Evolutionary conservation across 2,797 vertebrate species (phyloP).

Genomic region (Xerus rutilus): DNA sequence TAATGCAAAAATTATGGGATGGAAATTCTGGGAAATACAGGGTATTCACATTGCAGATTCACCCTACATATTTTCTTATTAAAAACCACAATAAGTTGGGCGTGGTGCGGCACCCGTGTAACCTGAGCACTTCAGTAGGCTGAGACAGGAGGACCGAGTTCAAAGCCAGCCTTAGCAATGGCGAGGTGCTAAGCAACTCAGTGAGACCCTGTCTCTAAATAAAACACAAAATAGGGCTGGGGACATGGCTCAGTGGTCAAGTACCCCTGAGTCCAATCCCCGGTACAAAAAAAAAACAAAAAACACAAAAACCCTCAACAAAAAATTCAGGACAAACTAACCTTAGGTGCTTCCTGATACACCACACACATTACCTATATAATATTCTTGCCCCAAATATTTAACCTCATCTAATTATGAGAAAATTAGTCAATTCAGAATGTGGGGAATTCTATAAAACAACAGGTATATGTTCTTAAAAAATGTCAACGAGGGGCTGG

Average conservation of each 20-base stretch:
- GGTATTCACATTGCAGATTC: background rate
- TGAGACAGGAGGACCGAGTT: no score
- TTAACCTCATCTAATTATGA: background rate
- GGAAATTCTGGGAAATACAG: background rate
- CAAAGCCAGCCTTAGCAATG: no score
- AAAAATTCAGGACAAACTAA: background rate
- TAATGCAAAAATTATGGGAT: background rate
- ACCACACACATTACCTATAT: background rate
- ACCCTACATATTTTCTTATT: background rate
- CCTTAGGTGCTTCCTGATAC: background rate
- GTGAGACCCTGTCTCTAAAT: no score
- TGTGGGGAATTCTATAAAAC: background rate
- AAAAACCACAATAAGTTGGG: background rate
- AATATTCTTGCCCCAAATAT: background rate
- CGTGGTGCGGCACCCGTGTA: no score
- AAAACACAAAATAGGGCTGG: no score
- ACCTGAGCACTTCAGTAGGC: no score
- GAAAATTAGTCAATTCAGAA: background rate
- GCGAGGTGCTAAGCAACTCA: no score
- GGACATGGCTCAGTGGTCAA: no score
- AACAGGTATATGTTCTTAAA: background rate
- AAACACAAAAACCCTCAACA: no score
- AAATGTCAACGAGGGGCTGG: no score
- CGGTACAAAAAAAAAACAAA: no score
- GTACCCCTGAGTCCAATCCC: no score